A percentile compares a stretch with the other conserved stretches of the same genome.
These are phyloP conservation scores for Pholis gunnellus DNA, from an alignment of 2,113 vertebrate species.

Conservation along the genomic window DNA sequence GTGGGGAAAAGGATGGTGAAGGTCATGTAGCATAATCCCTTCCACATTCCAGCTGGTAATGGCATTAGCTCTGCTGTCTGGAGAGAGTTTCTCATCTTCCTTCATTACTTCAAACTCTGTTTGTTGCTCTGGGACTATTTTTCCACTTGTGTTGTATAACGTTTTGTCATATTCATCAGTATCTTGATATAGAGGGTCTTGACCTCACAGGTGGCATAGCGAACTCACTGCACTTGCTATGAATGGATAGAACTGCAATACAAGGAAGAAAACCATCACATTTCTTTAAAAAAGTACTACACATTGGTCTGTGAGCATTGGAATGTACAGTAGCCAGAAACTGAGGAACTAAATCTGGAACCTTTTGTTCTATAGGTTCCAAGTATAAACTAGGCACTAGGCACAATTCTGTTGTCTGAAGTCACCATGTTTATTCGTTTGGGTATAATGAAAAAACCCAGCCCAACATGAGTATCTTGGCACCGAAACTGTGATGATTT, in stretches of 20 bases:
- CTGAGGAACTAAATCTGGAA: not conserved
- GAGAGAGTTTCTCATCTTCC: not conserved
- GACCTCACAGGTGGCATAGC: not conserved
- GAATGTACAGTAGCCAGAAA: not conserved
- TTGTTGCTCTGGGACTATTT: not conserved
- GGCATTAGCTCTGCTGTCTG: not conserved
- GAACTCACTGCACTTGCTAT: not conserved
- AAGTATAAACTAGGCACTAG: not conserved
- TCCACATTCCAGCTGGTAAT: not conserved
- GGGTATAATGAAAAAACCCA: not conserved
- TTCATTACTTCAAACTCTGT: not conserved
- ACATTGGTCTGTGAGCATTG: not conserved
- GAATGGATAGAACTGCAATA: not conserved
- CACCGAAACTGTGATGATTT: too few species aligned
- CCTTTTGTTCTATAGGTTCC: not conserved
- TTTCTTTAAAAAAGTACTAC: not conserved
- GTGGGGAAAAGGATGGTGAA: not conserved
- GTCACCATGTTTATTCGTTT: not conserved
- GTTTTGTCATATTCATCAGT: constrained; percentile 10
- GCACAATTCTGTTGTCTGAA: not conserved
- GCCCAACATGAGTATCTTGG: not conserved
- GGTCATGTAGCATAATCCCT: not conserved
- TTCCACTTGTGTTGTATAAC: not conserved
- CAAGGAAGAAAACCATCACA: too few species aligned
- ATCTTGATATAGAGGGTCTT: not conserved